Evolutionary conservation across 2,113 vertebrate species (phyloP).

Genomic region (Platichthys flesus): DNA sequence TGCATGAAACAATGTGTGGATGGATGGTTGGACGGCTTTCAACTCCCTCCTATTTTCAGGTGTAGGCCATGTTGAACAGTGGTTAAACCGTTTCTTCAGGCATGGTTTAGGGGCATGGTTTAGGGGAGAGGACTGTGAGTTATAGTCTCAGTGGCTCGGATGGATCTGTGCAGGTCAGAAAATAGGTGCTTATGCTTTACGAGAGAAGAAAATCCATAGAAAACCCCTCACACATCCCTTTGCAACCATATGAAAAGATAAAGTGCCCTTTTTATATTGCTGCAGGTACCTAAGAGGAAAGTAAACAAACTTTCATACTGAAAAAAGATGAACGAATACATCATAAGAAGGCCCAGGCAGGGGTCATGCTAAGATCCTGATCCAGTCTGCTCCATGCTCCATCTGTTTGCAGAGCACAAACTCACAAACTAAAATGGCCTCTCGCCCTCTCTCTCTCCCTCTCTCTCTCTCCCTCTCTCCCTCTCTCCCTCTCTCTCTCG

Average conservation of each 20-base stretch:
- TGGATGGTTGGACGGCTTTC: neutral
- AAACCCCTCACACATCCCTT: neutral
- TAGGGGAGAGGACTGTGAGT: neutral
- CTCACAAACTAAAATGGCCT: constrained; percentile 31
- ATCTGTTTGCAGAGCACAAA: constrained; percentile 45
- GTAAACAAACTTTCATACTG: constrained; percentile 6
- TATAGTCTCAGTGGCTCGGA: neutral
- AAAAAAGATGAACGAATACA: constrained; percentile 10
- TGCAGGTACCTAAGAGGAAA: neutral
- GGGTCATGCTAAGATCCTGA: constrained; percentile 14
- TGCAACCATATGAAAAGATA: neutral
- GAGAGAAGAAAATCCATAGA: neutral
- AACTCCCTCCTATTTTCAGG: neutral
- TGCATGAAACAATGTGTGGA: neutral
- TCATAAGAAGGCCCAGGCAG: constrained; percentile 31
- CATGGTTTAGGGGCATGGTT: neutral
- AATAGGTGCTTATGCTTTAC: neutral
- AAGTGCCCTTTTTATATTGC: neutral
- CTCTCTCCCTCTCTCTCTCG: constrained; percentile 12
- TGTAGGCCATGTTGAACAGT: neutral
- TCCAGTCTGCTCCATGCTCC: constrained; percentile 20
- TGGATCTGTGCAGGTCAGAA: neutral
- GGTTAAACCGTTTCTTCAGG: too few relatives aligned
- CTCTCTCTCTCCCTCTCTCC: constrained; percentile 8
- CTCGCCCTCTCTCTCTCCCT: constrained; percentile 2